A percentile compares a stretch with the other conserved stretches of the same genome.
Evolutionary conservation across 2,113 vertebrate genomes (phyloP).

Genomic region (Lathamus discolor): DNA sequence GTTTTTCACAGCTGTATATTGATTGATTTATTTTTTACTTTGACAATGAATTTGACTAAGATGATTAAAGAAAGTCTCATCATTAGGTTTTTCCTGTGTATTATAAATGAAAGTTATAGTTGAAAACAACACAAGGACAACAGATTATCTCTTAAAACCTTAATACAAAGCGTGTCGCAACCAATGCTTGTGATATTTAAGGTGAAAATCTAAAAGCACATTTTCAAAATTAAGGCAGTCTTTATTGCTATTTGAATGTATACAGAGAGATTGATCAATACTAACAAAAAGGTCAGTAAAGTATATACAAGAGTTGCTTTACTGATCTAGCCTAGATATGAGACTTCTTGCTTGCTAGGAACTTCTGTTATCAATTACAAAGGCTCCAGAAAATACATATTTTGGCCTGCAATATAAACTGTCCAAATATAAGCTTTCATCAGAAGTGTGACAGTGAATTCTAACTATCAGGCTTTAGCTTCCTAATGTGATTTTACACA

Average conservation of each 20-base stretch:
- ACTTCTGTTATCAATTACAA: background rate
- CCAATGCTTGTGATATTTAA: background rate
- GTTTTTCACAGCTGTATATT: constrained; percentile 21
- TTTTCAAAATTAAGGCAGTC: background rate
- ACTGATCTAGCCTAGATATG: background rate
- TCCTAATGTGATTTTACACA: background rate
- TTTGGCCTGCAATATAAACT: background rate
- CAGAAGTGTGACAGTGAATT: background rate
- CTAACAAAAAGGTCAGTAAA: background rate
- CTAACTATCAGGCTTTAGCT: background rate
- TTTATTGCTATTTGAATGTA: background rate
- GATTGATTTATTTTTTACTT: constrained; percentile 33
- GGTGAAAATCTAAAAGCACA: background rate
- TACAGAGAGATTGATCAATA: background rate
- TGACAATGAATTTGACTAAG: constrained; percentile 22
- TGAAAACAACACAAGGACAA: background rate
- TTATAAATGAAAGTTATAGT: constrained; percentile 24
- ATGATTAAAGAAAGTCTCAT: background rate
- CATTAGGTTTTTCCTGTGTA: background rate
- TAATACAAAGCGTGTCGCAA: background rate
- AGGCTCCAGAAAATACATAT: background rate
- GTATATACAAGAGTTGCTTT: background rate
- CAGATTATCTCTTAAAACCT: constrained; percentile 20
- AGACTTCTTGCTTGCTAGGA: background rate
- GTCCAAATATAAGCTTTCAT: background rate